Percentiles rank a stretch among this genome's conserved stretches.
Evolutionary conservation across 2,888 invertebrate genomes (phyloP).

Genomic region (Tryphoninae sp.): DNA sequence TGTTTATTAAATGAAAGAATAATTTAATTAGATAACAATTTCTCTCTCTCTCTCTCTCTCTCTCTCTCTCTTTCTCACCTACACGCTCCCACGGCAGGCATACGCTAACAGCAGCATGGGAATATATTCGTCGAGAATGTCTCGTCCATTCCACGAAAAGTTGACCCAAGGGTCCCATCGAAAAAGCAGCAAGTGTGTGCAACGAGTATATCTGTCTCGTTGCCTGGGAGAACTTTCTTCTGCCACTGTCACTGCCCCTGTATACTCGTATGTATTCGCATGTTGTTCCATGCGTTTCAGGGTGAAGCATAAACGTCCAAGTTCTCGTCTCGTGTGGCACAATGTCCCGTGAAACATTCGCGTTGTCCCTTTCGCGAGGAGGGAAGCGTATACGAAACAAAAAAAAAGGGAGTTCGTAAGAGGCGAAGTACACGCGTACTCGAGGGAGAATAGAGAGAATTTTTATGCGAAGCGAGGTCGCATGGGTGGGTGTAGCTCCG

Average conservation of each 20-base stretch:
- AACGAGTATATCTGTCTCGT: conserved; percentile 53
- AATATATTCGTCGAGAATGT: conserved; percentile 48
- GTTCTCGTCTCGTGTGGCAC: conserved; percentile 67
- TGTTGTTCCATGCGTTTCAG: conserved; percentile 33
- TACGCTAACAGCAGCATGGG: conserved; percentile 40
- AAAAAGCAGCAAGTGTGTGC: conserved; percentile 71
- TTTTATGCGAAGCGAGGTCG: background rate
- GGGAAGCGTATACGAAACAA: background rate
- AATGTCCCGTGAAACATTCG: conserved; percentile 73
- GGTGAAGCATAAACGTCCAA: conserved; percentile 48
- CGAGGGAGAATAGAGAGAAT: background rate
- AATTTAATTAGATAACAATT: too few species aligned
- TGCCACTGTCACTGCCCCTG: too few species aligned
- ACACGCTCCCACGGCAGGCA: too few species aligned
- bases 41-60: too few species aligned
- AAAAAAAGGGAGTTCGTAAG: conserved; percentile 6
- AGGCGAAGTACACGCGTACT: background rate
- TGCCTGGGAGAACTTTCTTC: background rate
- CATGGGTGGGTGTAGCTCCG: background rate
- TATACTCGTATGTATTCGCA: background rate
- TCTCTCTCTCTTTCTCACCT: too few species aligned
- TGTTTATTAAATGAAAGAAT: too few species aligned
- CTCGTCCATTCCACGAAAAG: conserved; percentile 55
- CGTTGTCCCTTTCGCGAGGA: conserved; percentile 19
- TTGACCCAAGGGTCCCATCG: conserved; percentile 75